phyloP scores from a whole-genome alignment of 2,888 invertebrate species.

The Saturnia japonica region DNA sequence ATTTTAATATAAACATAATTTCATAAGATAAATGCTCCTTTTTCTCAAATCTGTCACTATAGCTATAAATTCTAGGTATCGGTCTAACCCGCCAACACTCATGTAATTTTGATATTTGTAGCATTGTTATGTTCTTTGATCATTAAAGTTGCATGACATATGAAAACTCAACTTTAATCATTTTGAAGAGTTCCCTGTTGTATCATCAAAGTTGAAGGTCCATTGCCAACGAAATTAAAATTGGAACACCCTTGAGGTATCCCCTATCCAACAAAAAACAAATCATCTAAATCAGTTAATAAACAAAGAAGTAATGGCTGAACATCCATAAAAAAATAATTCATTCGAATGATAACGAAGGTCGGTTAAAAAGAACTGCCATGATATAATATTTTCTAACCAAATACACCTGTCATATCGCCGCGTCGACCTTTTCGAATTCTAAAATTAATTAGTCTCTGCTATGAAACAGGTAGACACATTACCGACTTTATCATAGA shows the following conservation, averaged over 20 bases:
- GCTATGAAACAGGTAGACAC: not conserved
- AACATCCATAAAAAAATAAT: no score
- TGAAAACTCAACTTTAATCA: no score
- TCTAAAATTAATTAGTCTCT: not conserved
- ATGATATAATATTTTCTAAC: not conserved
- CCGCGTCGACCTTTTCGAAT: not conserved
- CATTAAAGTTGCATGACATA: not conserved
- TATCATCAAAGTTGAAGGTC: no score
- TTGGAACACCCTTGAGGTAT: no score
- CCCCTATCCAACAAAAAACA: no score
- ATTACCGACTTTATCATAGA: not conserved
- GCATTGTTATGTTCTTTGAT: not conserved
- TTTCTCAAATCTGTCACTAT: not conserved
- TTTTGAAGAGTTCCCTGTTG: no score
- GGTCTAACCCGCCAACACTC: not conserved
- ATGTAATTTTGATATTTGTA: not conserved
- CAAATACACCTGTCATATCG: not conserved
- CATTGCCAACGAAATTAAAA: no score
- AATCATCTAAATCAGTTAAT: no score
- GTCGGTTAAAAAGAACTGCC: no score
- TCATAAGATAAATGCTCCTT: not conserved
- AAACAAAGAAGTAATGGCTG: no score
- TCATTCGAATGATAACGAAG: no score
- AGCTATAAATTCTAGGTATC: not conserved
- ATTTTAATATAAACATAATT: not conserved